Evolutionary conservation across 2,888 invertebrate genomes (phyloP), one percentile per base, ranked within the genome.

Genomic region (Pinctada fucata): DNA sequence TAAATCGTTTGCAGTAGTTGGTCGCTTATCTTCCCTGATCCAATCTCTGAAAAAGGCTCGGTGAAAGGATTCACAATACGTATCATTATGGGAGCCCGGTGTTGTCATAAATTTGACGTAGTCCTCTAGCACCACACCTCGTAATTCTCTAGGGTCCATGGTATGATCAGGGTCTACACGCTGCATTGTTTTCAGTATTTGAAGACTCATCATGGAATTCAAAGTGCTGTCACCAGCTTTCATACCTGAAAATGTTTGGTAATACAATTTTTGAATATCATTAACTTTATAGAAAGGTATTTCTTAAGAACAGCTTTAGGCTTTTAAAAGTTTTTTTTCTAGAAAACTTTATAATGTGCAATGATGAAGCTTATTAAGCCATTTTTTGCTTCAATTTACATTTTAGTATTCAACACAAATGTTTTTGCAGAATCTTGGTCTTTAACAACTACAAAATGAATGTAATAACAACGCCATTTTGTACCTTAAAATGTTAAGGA

Each of bases 81-180:
- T 90, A 73, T 90, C 90, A 71, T 88, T 87, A 76, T 90, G 90
- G 4, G 86, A 76, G 2, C 86, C 85, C 1, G 90, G 90, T 4
- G 90, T 89, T 8, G 90, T 90, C 90, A 90, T 90, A 81, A 90
- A 90, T 66, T 80, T 82, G 8, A 90, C 89, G 76, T 90, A 90
- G 45, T 88, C 87, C 65, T 88, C 89, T 79, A 90, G 76, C 5
- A 90, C 88, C 6, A 77, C 75, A 0, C 85, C 88, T 51, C 85
- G 76, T 5, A 89, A 81, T 2, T 87, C 87, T 13, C 81, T 63
- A 6, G 84, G 85, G 4, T 85, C 71, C 63, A 82, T 82, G 2
- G 72, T 76, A 1, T 77, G 68, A 3, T 86, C 79, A 4, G 87
- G 87, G 77, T 91, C 91, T n/a, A 85, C 79, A 63, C 67, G 75